phyloP scores from a whole-genome alignment of 1,140 invertebrate species.

The Drosophila elegans region DNA sequence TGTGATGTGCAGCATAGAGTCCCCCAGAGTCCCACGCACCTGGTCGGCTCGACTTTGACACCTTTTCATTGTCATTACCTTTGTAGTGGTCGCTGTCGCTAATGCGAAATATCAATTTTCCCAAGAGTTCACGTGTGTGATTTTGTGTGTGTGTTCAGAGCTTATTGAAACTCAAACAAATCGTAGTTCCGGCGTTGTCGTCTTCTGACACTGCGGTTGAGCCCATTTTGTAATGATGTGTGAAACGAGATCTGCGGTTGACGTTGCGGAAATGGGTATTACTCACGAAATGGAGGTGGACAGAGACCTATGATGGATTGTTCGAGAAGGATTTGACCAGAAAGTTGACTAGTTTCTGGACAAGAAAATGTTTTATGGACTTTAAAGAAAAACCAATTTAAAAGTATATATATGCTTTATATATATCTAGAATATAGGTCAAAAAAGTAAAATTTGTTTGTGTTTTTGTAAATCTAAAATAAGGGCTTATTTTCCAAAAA shows the following conservation, averaged over 20 bases:
- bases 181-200: conserved; percentile 66
- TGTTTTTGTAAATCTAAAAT: too few species aligned
- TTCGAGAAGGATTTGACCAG: not conserved
- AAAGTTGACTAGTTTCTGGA: not conserved
- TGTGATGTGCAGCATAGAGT: conserved; percentile 21
- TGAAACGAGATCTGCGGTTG: conserved; percentile 46
- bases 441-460: too few species aligned
- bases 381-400: too few species aligned
- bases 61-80: conserved; percentile 62
- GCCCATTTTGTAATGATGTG: conserved; percentile 37
- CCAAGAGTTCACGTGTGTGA: conserved; percentile 44
- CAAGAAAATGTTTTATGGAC: too few species aligned
- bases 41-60: conserved; percentile 54
- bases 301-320: not conserved
- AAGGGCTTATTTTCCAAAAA: too few species aligned
- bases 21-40: conserved; percentile 58
- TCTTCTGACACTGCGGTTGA: conserved; percentile 31
- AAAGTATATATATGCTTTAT: too few species aligned
- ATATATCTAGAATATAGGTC: too few species aligned
- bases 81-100: conserved; percentile 44
- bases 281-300: conserved; percentile 20
- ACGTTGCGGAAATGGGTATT: conserved; percentile 42
- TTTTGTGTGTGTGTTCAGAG: conserved; percentile 4
- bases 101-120: conserved; percentile 78
- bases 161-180: conserved; percentile 73